These are phyloP conservation scores for Haliaeetus leucogaster DNA, from an alignment of 2,113 vertebrate species.

Conservation along the genomic window DNA sequence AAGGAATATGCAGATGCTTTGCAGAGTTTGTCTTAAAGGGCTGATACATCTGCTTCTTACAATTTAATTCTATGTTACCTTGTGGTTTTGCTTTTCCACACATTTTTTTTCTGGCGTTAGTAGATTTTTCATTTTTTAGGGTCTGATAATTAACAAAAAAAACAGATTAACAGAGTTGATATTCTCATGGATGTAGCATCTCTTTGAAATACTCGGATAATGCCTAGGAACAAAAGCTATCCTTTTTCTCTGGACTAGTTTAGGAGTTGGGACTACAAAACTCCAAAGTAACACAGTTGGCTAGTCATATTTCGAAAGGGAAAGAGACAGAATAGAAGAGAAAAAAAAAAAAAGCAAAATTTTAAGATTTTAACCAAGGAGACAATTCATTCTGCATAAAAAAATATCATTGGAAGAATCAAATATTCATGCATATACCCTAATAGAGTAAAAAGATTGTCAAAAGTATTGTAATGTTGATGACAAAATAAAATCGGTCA, in stretches of 20 bases:
- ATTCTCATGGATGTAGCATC: neutral
- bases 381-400: neutral
- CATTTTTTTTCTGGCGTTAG: neutral
- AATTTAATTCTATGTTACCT: neutral
- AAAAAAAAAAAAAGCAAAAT: neutral
- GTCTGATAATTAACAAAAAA: neutral
- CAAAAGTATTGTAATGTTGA: neutral
- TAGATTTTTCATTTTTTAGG: neutral
- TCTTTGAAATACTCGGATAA: neutral
- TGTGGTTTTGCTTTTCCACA: neutral
- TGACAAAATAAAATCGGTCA: neutral
- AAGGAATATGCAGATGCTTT: neutral
- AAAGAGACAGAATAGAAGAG: neutral
- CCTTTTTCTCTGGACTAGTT: neutral
- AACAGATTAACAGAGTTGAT: neutral
- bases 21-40: neutral
- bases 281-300: rapidly evolving
- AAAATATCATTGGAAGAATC: neutral
- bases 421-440: neutral
- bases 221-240: neutral
- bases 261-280: neutral
- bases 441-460: neutral
- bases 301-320: neutral
- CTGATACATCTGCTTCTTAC: neutral
- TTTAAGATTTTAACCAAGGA: neutral